Evolutionary conservation across 2,888 invertebrate genomes (phyloP).

Genomic region (Drosophila siamana): DNA sequence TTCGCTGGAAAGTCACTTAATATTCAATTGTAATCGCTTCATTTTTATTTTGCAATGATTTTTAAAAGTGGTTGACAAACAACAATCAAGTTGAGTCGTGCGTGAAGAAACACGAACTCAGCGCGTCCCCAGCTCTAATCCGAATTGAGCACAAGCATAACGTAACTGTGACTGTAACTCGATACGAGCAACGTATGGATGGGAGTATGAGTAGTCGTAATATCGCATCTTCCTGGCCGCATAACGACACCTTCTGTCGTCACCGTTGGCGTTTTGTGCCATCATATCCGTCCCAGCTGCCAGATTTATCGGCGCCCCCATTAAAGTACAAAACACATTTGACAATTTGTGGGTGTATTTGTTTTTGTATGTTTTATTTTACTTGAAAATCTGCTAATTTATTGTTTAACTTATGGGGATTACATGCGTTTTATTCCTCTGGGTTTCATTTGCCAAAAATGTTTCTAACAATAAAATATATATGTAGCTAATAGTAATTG

Average conservation of each 20-base stretch:
- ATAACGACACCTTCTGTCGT: slow-evolving; percentile 62
- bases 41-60: not conserved
- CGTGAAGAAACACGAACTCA: slow-evolving; percentile 22
- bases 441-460: slow-evolving; percentile 60
- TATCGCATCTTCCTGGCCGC: slow-evolving; percentile 47
- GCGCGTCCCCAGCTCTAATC: slow-evolving; percentile 15
- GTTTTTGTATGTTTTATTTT: slow-evolving; percentile 42
- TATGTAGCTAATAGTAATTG: slow-evolving; percentile 50
- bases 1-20: not conserved
- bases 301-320: slow-evolving; percentile 61
- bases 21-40: not conserved
- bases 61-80: not conserved
- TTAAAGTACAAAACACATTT: slow-evolving; percentile 57
- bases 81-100: slow-evolving; percentile 6
- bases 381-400: slow-evolving; percentile 62
- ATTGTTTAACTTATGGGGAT: slow-evolving; percentile 27
- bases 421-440: slow-evolving; percentile 15
- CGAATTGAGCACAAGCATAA: slow-evolving; percentile 11
- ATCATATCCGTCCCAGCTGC: slow-evolving; percentile 6
- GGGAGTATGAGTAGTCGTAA: slow-evolving; percentile 12
- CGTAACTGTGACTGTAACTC: slow-evolving; percentile 32
- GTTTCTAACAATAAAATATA: slow-evolving; percentile 57
- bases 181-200: slow-evolving; percentile 30
- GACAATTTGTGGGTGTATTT: slow-evolving; percentile 51
- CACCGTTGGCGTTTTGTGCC: slow-evolving; percentile 30